These are phyloP conservation scores for Benthosema pterotum DNA, from an alignment of 2,797 vertebrate species.

Conservation along the genomic window DNA sequence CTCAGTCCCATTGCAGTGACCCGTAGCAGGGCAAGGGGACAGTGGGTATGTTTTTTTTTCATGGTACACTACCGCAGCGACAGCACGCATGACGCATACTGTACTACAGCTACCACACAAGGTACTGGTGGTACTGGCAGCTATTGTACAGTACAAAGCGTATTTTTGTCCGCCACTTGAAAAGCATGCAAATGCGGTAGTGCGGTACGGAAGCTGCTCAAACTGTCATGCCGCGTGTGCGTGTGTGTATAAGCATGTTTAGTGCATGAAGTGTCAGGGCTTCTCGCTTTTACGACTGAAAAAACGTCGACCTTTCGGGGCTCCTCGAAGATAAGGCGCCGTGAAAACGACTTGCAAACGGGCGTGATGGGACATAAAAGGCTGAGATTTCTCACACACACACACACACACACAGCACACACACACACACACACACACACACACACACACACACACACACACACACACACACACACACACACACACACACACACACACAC, in stretches of 20 bases:
- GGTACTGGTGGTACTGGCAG: slow-evolving; percentile 28
- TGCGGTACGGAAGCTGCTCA: too few species aligned
- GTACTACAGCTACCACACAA: too few species aligned
- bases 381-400: slow-evolving; percentile 14
- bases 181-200: slow-evolving; percentile 33
- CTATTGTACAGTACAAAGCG: slow-evolving; percentile 17
- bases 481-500: too few species aligned
- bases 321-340: slow-evolving; percentile 21
- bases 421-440: too few species aligned
- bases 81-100: too few species aligned
- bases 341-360: slow-evolving; percentile 23
- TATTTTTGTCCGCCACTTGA: slow-evolving; percentile 11
- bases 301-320: slow-evolving; percentile 44
- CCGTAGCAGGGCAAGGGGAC: slow-evolving; percentile 7
- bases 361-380: slow-evolving; percentile 2
- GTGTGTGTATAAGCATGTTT: too few species aligned
- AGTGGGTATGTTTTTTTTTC: too few species aligned
- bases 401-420: too few species aligned
- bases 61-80: too few species aligned
- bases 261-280: neutral
- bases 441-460: too few species aligned
- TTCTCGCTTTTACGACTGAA: slow-evolving; percentile 16
- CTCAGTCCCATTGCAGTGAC: neutral
- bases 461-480: too few species aligned
- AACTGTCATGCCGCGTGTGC: too few species aligned